phyloP scores from a whole-genome alignment of 30 jellyfish, hydroid and myxozoan species.

The Pseudorhiza aurosa region DNA sequence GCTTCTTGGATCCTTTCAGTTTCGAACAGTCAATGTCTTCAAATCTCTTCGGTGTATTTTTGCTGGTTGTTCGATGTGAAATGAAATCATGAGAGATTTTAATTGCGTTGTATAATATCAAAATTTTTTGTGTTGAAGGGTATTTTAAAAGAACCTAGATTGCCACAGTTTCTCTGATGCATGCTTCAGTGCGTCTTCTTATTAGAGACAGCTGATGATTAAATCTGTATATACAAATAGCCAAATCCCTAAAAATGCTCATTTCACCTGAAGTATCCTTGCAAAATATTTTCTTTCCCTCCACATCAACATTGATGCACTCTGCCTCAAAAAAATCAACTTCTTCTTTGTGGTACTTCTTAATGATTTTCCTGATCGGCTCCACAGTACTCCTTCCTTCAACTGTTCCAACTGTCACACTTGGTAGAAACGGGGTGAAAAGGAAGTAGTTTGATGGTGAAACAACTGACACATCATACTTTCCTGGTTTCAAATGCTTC shows the following conservation, averaged over 20 bases:
- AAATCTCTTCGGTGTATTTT: no score
- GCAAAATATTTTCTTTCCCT: conserved; percentile 53
- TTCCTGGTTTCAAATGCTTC: conserved; percentile 68
- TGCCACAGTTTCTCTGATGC: no score
- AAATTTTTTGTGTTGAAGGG: no score
- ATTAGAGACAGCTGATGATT: no score
- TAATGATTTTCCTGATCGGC: conserved; percentile 77
- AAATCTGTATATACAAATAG: no score
- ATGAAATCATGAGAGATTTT: no score
- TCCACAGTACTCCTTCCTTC: conserved; percentile 88
- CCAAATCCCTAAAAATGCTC: neutral
- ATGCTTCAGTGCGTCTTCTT: no score
- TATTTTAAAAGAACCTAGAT: no score
- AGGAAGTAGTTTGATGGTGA: conserved; percentile 92
- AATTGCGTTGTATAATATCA: no score
- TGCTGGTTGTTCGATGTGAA: no score
- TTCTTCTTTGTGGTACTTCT: conserved; percentile 37
- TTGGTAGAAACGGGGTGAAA: conserved; percentile 88
- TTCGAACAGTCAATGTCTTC: no score
- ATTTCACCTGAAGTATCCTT: conserved; percentile 76
- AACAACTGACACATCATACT: conserved; percentile 81
- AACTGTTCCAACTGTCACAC: conserved; percentile 97
- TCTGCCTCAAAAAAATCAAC: conserved; percentile 88
- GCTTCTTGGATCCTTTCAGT: no score
- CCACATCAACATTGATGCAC: conserved; percentile 66